phyloP scores from a whole-genome alignment of 2,113 vertebrate species.

The Saccopteryx leptura region DNA sequence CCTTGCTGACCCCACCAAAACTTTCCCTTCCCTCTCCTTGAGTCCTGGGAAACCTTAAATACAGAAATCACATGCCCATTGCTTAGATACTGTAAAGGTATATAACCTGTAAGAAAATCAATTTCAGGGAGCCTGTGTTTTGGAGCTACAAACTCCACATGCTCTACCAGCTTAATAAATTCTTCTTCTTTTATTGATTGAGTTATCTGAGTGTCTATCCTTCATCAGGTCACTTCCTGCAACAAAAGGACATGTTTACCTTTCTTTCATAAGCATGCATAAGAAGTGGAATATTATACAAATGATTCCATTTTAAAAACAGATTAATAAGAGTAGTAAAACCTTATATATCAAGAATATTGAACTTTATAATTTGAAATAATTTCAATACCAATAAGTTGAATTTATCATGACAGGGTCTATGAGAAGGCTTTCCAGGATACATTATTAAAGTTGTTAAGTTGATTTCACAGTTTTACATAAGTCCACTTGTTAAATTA shows the following conservation, averaged over 20 bases:
- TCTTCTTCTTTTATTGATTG: too few species aligned
- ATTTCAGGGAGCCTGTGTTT: too few species aligned
- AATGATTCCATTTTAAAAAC: background rate
- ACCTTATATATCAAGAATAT: background rate
- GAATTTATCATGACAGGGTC: background rate
- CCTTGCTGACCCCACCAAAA: too few species aligned
- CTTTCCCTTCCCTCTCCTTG: too few species aligned
- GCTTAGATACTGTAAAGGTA: too few species aligned
- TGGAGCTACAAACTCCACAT: too few species aligned
- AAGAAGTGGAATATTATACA: background rate
- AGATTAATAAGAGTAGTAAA: background rate
- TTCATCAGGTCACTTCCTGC: too few species aligned
- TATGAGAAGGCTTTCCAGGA: constrained; percentile 26
- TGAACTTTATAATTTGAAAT: background rate
- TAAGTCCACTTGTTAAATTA: background rate
- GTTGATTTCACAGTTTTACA: constrained; percentile 11
- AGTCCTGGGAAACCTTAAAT: too few species aligned
- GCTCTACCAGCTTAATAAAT: too few species aligned
- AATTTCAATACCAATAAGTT: background rate
- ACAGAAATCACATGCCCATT: too few species aligned
- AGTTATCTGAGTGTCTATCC: too few species aligned
- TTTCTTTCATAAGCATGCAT: background rate
- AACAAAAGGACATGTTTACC: background rate
- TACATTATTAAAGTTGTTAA: constrained; percentile 17
- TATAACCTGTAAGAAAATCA: too few species aligned